These are phyloP conservation scores for Tragopan temminckii DNA, from an alignment of 2,797 vertebrate species.

Conservation along the genomic window DNA sequence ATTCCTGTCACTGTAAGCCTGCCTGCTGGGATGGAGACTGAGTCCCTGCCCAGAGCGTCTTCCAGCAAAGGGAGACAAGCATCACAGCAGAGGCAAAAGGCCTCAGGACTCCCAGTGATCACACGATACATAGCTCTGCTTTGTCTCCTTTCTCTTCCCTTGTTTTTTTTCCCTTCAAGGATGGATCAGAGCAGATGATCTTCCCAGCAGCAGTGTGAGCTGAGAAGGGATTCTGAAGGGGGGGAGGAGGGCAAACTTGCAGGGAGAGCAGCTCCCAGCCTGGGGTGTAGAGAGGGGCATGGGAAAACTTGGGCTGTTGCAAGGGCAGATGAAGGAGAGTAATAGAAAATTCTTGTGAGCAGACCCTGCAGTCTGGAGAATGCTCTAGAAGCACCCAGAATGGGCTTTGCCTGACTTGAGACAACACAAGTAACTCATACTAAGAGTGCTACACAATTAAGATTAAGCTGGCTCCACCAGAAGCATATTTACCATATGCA, in stretches of 20 bases:
- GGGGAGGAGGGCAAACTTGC: accelerated
- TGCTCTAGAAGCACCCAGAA: not conserved
- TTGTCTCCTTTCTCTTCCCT: not conserved
- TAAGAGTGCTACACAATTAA: not conserved
- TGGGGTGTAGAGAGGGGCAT: not conserved
- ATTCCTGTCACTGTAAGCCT: accelerated
- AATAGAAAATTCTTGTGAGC: not conserved
- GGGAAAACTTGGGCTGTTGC: accelerated
- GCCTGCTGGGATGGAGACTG: accelerated
- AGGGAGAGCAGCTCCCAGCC: accelerated
- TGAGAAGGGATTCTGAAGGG: not conserved
- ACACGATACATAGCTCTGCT: not conserved
- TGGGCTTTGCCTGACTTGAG: not conserved
- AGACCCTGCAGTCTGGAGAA: not conserved
- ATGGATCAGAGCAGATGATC: not conserved
- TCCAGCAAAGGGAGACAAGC: not conserved
- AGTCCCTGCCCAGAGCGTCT: not conserved
- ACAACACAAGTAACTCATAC: not conserved
- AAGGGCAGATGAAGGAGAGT: accelerated
- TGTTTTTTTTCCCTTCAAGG: not conserved
- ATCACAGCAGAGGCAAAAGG: not conserved
- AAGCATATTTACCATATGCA: not conserved
- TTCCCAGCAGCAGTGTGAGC: not conserved
- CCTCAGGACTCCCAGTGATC: not conserved
- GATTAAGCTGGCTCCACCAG: not conserved